phyloP scores from a whole-genome alignment of 2,797 vertebrate genomes.

The Synanceia verrucosa region DNA sequence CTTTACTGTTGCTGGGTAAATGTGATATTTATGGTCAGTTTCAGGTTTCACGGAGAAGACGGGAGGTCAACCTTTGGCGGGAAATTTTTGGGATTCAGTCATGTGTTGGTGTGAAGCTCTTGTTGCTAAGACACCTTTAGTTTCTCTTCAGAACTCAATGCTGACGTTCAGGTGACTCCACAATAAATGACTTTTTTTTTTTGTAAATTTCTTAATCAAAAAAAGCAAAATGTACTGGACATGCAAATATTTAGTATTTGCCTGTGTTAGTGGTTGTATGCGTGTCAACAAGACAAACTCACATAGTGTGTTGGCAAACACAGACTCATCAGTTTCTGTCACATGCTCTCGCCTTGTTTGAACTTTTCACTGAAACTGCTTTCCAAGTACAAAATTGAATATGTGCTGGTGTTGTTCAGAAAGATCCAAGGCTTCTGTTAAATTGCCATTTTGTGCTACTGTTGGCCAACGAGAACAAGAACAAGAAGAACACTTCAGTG shows the following conservation, averaged over 20 bases:
- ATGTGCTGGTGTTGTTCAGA: background rate
- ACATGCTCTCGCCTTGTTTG: slow-evolving; percentile 53
- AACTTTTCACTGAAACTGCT: slow-evolving; percentile 13
- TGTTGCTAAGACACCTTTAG: slow-evolving; percentile 16
- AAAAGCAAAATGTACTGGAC: background rate
- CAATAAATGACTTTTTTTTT: background rate
- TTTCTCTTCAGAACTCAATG: background rate
- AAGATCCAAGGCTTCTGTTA: slow-evolving; percentile 28
- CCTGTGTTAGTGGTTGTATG: background rate
- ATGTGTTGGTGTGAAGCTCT: slow-evolving; percentile 16
- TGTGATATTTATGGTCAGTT: slow-evolving; percentile 69
- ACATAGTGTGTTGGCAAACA: slow-evolving; percentile 36
- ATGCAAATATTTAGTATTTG: background rate
- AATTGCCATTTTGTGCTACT: slow-evolving; percentile 13
- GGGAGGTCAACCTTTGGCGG: slow-evolving; percentile 39
- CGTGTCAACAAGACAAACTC: background rate
- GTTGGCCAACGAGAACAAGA: slow-evolving; percentile 25
- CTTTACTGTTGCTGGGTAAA: slow-evolving; percentile 72
- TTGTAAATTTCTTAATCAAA: slow-evolving; percentile 8
- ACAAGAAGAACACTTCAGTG: slow-evolving; percentile 13
- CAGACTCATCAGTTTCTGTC: slow-evolving; percentile 49
- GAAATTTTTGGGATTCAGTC: slow-evolving; percentile 38
- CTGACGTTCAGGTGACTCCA: background rate
- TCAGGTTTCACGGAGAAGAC: slow-evolving; percentile 57
- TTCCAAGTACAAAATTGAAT: slow-evolving; percentile 33